A percentile compares a stretch with the other conserved stretches of the same genome.
Conservation (phyloP, 2,113 vertebrate genomes). For the Xenotilapia flavipinnis region DNA sequence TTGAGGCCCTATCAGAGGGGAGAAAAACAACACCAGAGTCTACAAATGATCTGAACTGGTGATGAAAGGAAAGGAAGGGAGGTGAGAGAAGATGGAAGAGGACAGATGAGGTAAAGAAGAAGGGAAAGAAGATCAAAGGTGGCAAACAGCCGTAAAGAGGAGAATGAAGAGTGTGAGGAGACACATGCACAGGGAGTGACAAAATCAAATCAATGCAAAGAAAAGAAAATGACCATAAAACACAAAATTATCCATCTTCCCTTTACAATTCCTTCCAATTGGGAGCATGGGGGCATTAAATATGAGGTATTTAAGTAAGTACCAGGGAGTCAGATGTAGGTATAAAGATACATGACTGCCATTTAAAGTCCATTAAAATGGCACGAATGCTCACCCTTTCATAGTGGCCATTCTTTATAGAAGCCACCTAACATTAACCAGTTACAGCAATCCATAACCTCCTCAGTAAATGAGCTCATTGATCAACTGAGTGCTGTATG, state of each 20-base stretch:
- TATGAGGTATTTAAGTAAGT: constrained; percentile 2
- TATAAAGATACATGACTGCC: constrained; percentile 46
- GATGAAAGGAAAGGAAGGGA: not conserved
- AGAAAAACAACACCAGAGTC: not conserved
- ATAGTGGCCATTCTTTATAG: not conserved
- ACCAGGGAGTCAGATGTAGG: not conserved
- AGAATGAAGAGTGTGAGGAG: not conserved
- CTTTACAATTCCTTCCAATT: not conserved
- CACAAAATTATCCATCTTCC: not conserved
- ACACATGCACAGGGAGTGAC: not conserved
- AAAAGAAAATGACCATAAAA: not conserved
- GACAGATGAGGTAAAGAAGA: not conserved
- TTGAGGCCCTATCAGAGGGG: constrained; percentile 29
- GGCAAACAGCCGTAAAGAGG: not conserved
- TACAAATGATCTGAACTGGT: not conserved
- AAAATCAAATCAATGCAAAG: not conserved
- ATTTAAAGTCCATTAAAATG: constrained; percentile 61
- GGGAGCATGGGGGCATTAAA: not conserved
- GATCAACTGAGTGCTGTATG: not conserved
- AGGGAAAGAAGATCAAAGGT: not conserved
- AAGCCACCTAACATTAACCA: not conserved
- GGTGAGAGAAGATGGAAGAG: not conserved
- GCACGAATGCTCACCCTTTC: not conserved
- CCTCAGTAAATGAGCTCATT: constrained; percentile 18
- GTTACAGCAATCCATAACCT: constrained; percentile 14